A percentile compares a stretch with the other conserved stretches of the same genome.
Conservation (phyloP, 2,113 vertebrate genomes). For the Chitala chitala region DNA sequence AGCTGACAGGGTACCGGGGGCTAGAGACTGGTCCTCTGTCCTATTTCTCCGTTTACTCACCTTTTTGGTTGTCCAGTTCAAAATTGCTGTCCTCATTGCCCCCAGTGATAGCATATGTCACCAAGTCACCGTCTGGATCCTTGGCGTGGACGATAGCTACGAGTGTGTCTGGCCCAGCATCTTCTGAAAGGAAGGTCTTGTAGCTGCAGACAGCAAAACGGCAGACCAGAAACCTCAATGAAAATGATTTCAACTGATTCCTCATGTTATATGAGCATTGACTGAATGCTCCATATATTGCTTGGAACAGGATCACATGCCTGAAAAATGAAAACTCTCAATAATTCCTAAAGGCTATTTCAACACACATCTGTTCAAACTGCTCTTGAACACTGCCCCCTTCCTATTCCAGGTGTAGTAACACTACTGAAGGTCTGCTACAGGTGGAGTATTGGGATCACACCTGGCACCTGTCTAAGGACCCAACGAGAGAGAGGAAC, state of each 20-base stretch:
- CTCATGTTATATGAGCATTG: too few relatives aligned
- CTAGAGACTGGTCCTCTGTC: not conserved
- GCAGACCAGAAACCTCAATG: not conserved
- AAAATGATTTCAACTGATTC: not conserved
- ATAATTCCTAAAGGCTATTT: too few relatives aligned
- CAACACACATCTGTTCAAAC: too few relatives aligned
- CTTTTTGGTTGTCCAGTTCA: conserved; percentile 78
- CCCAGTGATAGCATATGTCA: conserved; percentile 75
- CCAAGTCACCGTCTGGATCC: conserved; percentile 78
- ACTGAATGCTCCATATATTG: too few relatives aligned
- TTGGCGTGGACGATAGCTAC: conserved; percentile 78
- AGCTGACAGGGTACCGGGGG: not conserved
- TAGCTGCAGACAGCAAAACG: conserved; percentile 57
- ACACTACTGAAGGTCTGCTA: too few relatives aligned
- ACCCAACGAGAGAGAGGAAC: conserved; percentile 26
- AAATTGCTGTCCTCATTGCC: conserved; percentile 86
- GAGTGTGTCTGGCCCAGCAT: conserved; percentile 78
- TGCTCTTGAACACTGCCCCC: too few relatives aligned
- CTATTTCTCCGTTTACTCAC: conserved; percentile 42
- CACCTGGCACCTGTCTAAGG: too few relatives aligned
- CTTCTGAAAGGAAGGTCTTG: conserved; percentile 81
- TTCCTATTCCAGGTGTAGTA: too few relatives aligned
- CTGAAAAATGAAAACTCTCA: too few relatives aligned
- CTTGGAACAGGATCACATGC: too few relatives aligned
- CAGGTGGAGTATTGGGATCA: too few relatives aligned